Evolutionary conservation across 2,113 vertebrate genomes (phyloP).

Genomic region (Melozone crissalis): DNA sequence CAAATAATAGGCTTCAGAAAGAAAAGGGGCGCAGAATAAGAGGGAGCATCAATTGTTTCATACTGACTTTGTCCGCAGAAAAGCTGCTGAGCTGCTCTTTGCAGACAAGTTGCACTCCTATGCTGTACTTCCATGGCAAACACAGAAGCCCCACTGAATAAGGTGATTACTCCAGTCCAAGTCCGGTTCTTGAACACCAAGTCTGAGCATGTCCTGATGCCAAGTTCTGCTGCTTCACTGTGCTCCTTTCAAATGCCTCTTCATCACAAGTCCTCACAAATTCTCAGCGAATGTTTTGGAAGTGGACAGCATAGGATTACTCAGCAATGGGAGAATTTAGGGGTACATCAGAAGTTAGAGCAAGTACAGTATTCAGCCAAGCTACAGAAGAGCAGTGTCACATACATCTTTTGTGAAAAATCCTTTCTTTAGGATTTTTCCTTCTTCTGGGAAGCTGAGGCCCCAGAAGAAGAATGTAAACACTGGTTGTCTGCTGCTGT

Average conservation of each 20-base stretch:
- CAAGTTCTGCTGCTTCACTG: background rate
- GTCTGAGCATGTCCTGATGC: accelerated
- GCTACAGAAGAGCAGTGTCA: background rate
- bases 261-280: accelerated
- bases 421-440: too few species aligned
- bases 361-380: background rate
- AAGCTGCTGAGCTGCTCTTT: background rate
- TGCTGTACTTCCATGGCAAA: background rate
- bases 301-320: background rate
- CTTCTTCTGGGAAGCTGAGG: too few species aligned
- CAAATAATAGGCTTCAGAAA: background rate
- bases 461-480: too few species aligned
- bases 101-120: background rate
- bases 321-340: background rate
- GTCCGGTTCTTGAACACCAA: background rate
- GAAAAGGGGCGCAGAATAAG: background rate
- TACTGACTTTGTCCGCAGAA: background rate
- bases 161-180: background rate
- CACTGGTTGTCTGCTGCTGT: too few species aligned
- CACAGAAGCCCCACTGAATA: background rate
- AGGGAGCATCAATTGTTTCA: background rate
- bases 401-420: too few species aligned
- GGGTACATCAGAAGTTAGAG: background rate
- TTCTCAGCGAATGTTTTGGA: background rate
- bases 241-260: background rate